Base-by-base conservation (phyloP, 2,113 vertebrate genomes). In the Prunella himalayana region DNA sequence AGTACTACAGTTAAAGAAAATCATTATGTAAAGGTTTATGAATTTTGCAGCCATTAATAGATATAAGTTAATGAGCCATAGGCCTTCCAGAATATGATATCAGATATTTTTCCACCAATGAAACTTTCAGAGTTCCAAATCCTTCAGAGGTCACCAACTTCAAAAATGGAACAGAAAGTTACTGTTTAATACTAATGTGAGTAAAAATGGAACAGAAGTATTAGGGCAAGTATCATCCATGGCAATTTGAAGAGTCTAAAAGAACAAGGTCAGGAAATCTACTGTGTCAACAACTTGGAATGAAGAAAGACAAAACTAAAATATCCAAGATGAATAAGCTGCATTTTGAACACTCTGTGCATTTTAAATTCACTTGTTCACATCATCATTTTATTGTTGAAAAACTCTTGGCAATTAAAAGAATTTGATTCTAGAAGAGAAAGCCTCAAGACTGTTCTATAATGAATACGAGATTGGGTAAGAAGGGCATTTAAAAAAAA, bases 11-110 rank as follows among this genome's bases (percentile, higher is more conserved):
- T 97, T 96, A 94, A 96, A 95, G 92, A 96, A 97, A 96, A 96
- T 96, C 95, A 96, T 96, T 97, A 96, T 83, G 94, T 96, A 97
- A 97, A 96, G 93, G 96, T 97, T 95, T 97, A 97, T 95, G 96
- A 95, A 97, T 97, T 97, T 95, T 94, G 96, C 90, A 95, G 90
- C 78, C 83, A 85, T 95, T 90, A 96, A 97, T 95, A 95, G 94
- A 81, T 56, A 22, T 65, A 94, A 97, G 85, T 94, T 96, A 96
- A 96, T 59, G 95, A 96, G 78, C 90, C 94, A 95, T 84, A 93
- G 92, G 71, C 83, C 66, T 87, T 94, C 57, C 78, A 92, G 94
- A 95, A 97, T 91, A 95, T 65, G 80, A 77, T 91, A 95, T 85
- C 86, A 94, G 95, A 37, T 94, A 94, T 88, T 95, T 96, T 94